phyloP scores from a whole-genome alignment of 2,797 vertebrate genomes.

The Intellagama lesueurii region DNA sequence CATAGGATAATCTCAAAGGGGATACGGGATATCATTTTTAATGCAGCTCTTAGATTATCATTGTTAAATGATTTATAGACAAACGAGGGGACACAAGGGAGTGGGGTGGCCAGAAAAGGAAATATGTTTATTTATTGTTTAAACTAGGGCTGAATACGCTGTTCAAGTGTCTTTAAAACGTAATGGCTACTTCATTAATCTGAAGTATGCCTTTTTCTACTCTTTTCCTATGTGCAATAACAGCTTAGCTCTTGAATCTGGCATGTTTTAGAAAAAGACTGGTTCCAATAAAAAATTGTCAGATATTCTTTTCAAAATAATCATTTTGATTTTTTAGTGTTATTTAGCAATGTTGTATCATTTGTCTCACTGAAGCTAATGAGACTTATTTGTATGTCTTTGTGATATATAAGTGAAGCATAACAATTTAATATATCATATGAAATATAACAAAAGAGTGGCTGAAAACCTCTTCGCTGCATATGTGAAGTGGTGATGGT shows the following conservation, averaged over 20 bases:
- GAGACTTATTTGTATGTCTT: too few relatives aligned
- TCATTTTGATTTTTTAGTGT: neutral
- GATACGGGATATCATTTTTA: slow-evolving; percentile 63
- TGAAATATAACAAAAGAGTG: too few relatives aligned
- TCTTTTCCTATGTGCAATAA: neutral
- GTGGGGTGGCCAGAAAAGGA: slow-evolving; percentile 27
- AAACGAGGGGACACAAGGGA: slow-evolving; percentile 44
- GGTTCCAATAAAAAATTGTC: neutral
- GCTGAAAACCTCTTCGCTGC: too few relatives aligned
- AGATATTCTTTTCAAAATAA: neutral
- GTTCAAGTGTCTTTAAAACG: slow-evolving; percentile 24
- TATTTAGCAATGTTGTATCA: neutral
- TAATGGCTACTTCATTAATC: slow-evolving; percentile 24
- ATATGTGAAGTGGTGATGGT: too few relatives aligned
- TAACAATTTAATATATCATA: too few relatives aligned
- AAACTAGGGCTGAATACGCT: slow-evolving; percentile 65
- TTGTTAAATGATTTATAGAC: slow-evolving; percentile 74
- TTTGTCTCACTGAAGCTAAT: neutral
- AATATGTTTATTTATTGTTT: slow-evolving; percentile 58
- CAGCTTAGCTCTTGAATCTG: neutral
- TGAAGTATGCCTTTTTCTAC: neutral
- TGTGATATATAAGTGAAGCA: too few relatives aligned
- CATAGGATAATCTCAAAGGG: slow-evolving; percentile 66
- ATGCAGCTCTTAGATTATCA: slow-evolving; percentile 73
- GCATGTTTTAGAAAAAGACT: neutral